Evolutionary conservation across 1,140 invertebrate species (phyloP).

Genomic region (Elymnias hypermnestra): DNA sequence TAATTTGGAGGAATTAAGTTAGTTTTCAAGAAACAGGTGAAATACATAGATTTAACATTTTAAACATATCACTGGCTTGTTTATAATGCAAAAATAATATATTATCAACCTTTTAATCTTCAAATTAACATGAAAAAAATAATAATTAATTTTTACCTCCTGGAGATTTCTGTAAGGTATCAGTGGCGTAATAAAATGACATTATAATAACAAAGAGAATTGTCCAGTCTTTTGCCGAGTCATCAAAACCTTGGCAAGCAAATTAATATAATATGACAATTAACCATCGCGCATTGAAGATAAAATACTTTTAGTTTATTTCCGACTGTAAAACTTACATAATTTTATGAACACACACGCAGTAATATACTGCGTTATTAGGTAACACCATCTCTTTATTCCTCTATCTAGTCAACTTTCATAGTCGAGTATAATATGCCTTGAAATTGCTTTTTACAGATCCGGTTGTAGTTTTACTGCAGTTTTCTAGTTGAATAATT

Average conservation of each 20-base stretch:
- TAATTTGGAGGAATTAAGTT: conserved; percentile 12
- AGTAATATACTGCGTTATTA: conserved; percentile 1
- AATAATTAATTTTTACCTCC: not conserved
- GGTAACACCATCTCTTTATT: not conserved
- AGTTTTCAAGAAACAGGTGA: conserved; percentile 5
- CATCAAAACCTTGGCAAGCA: not conserved
- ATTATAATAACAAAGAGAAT: conserved; percentile 4
- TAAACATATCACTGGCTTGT: too few species aligned
- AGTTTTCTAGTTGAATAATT: not conserved
- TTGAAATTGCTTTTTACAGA: conserved; percentile 1
- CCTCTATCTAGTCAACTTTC: conserved; percentile 1
- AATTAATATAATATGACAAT: conserved; percentile 1
- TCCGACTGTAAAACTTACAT: not conserved
- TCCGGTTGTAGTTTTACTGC: not conserved
- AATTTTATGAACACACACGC: not conserved
- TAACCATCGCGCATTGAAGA: not conserved
- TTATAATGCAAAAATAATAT: too few species aligned
- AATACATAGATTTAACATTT: not conserved
- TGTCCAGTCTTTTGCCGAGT: conserved; percentile 2
- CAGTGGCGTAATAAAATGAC: too few species aligned
- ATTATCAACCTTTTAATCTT: too few species aligned
- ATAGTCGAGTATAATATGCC: conserved; percentile 1
- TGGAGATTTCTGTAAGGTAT: too few species aligned
- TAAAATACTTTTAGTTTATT: not conserved
- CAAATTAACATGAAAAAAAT: not conserved